phyloP scores from a whole-genome alignment of 2,797 vertebrate species.

The Gymnodraco acuticeps region DNA sequence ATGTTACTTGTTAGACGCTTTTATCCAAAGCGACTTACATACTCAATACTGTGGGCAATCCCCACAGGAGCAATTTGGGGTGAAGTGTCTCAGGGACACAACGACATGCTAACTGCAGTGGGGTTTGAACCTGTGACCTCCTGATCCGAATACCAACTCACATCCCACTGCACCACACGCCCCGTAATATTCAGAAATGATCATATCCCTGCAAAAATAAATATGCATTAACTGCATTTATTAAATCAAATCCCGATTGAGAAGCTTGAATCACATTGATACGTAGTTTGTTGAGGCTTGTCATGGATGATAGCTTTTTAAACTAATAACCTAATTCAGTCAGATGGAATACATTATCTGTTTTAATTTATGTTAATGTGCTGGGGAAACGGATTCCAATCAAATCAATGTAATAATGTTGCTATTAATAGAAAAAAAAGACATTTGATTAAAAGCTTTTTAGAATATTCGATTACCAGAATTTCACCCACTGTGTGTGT shows the following conservation, averaged over 20 bases:
- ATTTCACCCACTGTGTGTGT: background rate
- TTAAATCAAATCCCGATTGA: slow-evolving; percentile 7
- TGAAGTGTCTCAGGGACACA: too few relatives aligned
- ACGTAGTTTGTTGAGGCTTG: slow-evolving; percentile 8
- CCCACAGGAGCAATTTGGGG: too few relatives aligned
- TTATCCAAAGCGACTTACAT: too few relatives aligned
- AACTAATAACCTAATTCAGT: slow-evolving; percentile 14
- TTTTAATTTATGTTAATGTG: slow-evolving; percentile 5
- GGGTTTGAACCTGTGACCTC: too few relatives aligned
- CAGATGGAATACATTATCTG: slow-evolving; percentile 11
- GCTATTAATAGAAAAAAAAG: background rate
- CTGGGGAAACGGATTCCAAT: slow-evolving; percentile 1
- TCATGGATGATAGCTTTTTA: background rate
- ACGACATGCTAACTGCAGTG: too few relatives aligned
- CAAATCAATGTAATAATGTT: background rate
- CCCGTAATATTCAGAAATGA: background rate
- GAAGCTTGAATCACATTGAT: background rate
- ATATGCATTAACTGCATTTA: slow-evolving; percentile 4
- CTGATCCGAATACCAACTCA: too few relatives aligned
- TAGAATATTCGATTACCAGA: slow-evolving; percentile 1
- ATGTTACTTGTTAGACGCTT: too few relatives aligned
- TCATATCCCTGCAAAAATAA: background rate
- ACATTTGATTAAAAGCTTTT: background rate
- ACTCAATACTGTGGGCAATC: too few relatives aligned
- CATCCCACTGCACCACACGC: too few relatives aligned